Percentiles rank a stretch among this genome's conserved stretches.
phyloP scores from a whole-genome alignment of 2,888 invertebrate genomes.

The Ophioninae sp. region DNA sequence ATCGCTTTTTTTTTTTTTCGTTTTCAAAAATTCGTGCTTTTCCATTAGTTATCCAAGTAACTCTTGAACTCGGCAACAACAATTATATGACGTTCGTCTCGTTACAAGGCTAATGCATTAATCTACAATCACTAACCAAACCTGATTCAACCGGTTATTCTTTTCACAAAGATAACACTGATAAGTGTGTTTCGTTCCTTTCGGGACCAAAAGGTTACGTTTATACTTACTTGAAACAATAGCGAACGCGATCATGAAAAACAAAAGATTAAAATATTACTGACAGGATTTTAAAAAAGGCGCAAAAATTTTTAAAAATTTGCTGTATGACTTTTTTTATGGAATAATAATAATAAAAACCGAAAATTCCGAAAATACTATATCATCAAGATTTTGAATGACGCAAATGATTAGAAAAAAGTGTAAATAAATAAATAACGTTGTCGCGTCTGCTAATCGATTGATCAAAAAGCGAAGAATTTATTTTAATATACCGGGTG shows the following conservation, averaged over 20 bases:
- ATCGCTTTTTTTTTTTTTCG: conserved; percentile 15
- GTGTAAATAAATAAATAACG: no score
- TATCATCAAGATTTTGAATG: no score
- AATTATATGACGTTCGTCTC: conserved; percentile 15
- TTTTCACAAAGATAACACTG: conserved; percentile 14
- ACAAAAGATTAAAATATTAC: not conserved
- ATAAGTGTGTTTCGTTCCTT: conserved; percentile 15
- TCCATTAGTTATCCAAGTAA: conserved; percentile 8
- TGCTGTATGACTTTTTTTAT: no score
- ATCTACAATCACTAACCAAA: conserved; percentile 13
- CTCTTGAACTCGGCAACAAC: not conserved
- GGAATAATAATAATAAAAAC: no score
- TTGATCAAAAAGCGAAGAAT: no score
- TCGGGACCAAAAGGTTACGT: conserved; percentile 9
- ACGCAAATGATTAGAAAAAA: no score
- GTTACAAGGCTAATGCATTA: conserved; percentile 37
- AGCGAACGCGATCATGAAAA: not conserved
- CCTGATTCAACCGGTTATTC: conserved; percentile 1
- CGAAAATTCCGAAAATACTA: no score
- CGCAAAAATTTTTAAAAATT: no score
- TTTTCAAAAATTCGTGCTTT: not conserved
- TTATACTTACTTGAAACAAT: not conserved
- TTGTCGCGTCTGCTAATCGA: no score
- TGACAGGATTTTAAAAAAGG: no score
- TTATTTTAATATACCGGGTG: no score